phyloP scores from a whole-genome alignment of 2,888 invertebrate species.

The Odontothrips loti region DNA sequence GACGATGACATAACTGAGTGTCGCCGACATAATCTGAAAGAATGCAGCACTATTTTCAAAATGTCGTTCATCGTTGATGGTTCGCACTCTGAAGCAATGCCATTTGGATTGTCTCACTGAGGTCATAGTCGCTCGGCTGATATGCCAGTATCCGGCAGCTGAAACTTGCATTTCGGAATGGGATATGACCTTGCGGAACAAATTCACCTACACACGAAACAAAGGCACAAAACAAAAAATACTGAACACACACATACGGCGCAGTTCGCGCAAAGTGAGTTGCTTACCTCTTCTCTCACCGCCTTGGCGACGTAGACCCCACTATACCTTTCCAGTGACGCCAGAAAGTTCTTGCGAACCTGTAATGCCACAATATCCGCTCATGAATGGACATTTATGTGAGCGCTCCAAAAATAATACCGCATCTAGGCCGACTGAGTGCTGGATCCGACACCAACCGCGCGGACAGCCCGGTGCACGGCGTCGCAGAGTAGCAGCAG shows the following conservation, averaged over 20 bases:
- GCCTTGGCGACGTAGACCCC: background rate
- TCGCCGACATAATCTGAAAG: background rate
- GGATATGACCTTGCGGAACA: background rate
- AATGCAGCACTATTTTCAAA: background rate
- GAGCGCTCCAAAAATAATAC: too few relatives aligned
- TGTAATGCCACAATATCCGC: background rate
- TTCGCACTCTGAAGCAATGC: background rate
- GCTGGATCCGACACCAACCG: too few relatives aligned
- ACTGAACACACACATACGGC: background rate
- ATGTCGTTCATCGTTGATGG: background rate
- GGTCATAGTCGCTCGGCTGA: background rate
- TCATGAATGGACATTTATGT: too few relatives aligned
- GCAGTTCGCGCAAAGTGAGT: background rate
- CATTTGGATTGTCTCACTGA: background rate
- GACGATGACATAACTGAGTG: background rate
- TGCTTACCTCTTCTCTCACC: background rate
- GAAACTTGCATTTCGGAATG: background rate
- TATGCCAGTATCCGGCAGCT: background rate
- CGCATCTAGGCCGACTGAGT: too few relatives aligned
- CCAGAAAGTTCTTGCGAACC: background rate
- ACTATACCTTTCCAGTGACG: background rate
- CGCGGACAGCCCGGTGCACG: background rate
- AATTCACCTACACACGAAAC: background rate
- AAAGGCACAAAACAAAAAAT: background rate
- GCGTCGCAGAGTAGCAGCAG: slow-evolving; percentile 13